Evolutionary conservation across 2,113 vertebrate genomes (phyloP).

Genomic region (Oriolus oriolus): DNA sequence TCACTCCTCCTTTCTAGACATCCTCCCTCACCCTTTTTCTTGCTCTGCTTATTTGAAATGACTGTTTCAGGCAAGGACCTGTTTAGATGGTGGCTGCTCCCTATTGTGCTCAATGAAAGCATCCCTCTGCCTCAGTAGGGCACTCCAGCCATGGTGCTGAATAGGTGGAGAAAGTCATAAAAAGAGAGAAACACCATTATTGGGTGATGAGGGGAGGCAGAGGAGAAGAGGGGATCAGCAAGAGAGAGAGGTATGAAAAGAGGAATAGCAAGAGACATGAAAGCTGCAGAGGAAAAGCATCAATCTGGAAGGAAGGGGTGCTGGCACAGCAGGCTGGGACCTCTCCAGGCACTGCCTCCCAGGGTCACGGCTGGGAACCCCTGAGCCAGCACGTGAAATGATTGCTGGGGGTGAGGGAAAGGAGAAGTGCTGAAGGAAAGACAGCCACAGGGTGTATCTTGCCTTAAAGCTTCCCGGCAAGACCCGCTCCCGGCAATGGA

Average conservation of each 20-base stretch:
- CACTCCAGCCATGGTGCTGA: neutral
- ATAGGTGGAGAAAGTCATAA: neutral
- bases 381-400: neutral
- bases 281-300: neutral
- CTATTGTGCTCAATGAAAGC: accelerated
- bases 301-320: neutral
- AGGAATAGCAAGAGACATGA: neutral
- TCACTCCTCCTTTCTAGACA: neutral
- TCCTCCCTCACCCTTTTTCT: neutral
- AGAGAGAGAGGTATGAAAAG: neutral
- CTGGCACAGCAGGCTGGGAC: accelerated
- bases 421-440: neutral
- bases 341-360: accelerated
- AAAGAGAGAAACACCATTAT: neutral
- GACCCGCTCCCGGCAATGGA: neutral
- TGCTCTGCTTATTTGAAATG: neutral
- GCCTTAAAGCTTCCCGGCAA: neutral
- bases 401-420: neutral
- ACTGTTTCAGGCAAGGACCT: neutral
- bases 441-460: neutral
- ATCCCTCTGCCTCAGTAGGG: neutral
- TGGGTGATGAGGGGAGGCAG: neutral
- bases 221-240: neutral
- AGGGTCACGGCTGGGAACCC: neutral
- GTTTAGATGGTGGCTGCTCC: neutral